phyloP scores from a whole-genome alignment of 2,888 invertebrate species.

The Mimumesa dahlbomi region DNA sequence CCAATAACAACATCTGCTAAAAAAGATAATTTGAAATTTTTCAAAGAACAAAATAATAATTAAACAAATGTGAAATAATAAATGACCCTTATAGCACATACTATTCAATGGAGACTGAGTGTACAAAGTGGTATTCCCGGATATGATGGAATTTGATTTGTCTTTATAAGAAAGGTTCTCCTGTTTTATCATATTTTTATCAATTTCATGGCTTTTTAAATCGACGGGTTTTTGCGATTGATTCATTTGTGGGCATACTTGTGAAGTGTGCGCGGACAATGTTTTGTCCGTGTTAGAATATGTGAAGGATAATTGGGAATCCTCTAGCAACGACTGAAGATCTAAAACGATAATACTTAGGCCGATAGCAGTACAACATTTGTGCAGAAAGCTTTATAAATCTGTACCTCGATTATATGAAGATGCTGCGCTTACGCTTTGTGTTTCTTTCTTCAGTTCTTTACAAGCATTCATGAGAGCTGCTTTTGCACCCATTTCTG shows the following conservation, averaged over 20 bases:
- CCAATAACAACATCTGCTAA: conserved; percentile 67
- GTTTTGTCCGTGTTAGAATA: conserved; percentile 8
- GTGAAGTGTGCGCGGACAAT: not conserved
- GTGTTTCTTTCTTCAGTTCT: conserved; percentile 29
- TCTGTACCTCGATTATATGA: conserved; percentile 26
- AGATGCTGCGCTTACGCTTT: not conserved
- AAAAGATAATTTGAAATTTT: too few relatives aligned
- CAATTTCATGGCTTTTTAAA: conserved; percentile 16
- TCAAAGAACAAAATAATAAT: not conserved
- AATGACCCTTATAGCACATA: conserved; percentile 35
- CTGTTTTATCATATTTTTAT: conserved; percentile 33
- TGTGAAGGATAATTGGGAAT: conserved; percentile 16
- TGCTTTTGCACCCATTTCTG: conserved; percentile 8
- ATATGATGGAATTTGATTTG: conserved; percentile 8
- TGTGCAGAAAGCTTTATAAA: too few relatives aligned
- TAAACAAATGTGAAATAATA: not conserved
- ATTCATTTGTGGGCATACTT: not conserved
- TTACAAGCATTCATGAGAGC: conserved; percentile 1
- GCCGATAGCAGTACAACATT: too few relatives aligned
- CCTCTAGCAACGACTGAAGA: conserved; percentile 22
- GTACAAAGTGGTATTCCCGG: conserved; percentile 11
- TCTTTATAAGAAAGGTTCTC: conserved; percentile 44
- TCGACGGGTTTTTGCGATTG: conserved; percentile 20
- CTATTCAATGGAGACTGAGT: conserved; percentile 29
- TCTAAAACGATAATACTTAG: too few relatives aligned